Percentiles rank a stretch among this genome's conserved stretches.
Evolutionary conservation across 2,797 vertebrate genomes (phyloP).

Genomic region (Tragopan temminckii): DNA sequence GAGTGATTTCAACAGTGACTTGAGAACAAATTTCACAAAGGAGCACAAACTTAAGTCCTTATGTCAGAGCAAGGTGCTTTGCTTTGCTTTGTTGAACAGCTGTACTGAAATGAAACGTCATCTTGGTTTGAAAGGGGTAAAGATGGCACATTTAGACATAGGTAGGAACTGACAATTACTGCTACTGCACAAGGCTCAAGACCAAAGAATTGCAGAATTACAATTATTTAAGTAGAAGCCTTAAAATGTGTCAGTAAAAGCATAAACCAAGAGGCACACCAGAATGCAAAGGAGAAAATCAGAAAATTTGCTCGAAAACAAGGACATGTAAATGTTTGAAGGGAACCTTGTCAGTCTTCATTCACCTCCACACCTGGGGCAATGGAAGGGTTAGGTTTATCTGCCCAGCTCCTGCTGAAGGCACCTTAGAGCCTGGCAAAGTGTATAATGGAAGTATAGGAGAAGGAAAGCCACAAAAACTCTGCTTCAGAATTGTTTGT

Average conservation of each 20-base stretch:
- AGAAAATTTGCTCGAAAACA: neutral
- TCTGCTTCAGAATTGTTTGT: neutral
- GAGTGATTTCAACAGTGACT: neutral
- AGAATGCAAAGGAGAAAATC: neutral
- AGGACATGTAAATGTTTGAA: neutral
- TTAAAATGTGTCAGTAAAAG: neutral
- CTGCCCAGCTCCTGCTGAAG: neutral
- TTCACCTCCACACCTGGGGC: neutral
- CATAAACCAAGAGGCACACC: neutral
- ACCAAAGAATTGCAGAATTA: constrained; percentile 9
- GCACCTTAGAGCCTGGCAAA: neutral
- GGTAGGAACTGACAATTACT: neutral
- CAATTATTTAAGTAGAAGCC: neutral
- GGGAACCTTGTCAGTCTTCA: neutral
- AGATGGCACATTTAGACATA: neutral
- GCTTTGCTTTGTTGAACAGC: neutral
- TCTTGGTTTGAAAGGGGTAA: neutral
- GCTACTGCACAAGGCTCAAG: neutral
- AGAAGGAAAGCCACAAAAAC: neutral
- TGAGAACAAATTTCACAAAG: constrained; percentile 14
- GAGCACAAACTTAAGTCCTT: neutral
- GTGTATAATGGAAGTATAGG: neutral
- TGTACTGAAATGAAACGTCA: neutral
- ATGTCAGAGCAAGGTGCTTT: neutral
- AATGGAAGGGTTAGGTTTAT: neutral